phyloP scores from a whole-genome alignment of 1,140 invertebrate genomes.

The Sweltsa coloradensis region DNA sequence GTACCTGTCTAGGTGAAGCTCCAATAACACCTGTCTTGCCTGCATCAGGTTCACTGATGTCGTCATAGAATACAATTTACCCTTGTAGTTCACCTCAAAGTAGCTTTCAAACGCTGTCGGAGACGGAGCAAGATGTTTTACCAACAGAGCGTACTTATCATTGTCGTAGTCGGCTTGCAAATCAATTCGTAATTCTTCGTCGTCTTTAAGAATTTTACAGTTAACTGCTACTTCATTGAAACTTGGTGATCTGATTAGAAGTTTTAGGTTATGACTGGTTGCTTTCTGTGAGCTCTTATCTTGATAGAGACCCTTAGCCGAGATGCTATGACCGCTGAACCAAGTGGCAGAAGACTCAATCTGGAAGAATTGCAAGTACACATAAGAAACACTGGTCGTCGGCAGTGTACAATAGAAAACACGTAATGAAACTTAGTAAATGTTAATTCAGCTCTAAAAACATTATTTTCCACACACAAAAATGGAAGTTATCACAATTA shows the following conservation, averaged over 20 bases:
- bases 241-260: slow-evolving; percentile 51
- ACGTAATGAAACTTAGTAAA: too few species aligned
- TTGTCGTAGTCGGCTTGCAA: slow-evolving; percentile 44
- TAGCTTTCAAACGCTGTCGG: slow-evolving; percentile 43
- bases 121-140: slow-evolving; percentile 41
- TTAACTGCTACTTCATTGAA: slow-evolving; percentile 44
- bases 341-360: slow-evolving; percentile 55
- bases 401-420: too few species aligned
- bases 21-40: slow-evolving; percentile 30
- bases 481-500: too few species aligned
- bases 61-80: slow-evolving; percentile 45
- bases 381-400: too few species aligned
- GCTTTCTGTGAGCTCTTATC: slow-evolving; percentile 48
- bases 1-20: slow-evolving; percentile 61
- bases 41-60: slow-evolving; percentile 27
- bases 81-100: slow-evolving; percentile 47
- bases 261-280: slow-evolving; percentile 49
- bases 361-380: slow-evolving; percentile 23
- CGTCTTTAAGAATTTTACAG: slow-evolving; percentile 4
- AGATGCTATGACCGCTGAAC: slow-evolving; percentile 64
- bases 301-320: slow-evolving; percentile 51
- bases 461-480: too few species aligned
- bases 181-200: slow-evolving; percentile 7
- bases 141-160: slow-evolving; percentile 43
- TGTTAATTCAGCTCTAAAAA: too few species aligned